A percentile compares a stretch with the other conserved stretches of the same genome.
Conservation (phyloP, 2,113 vertebrate genomes). For the Oreochromis tanganicae region DNA sequence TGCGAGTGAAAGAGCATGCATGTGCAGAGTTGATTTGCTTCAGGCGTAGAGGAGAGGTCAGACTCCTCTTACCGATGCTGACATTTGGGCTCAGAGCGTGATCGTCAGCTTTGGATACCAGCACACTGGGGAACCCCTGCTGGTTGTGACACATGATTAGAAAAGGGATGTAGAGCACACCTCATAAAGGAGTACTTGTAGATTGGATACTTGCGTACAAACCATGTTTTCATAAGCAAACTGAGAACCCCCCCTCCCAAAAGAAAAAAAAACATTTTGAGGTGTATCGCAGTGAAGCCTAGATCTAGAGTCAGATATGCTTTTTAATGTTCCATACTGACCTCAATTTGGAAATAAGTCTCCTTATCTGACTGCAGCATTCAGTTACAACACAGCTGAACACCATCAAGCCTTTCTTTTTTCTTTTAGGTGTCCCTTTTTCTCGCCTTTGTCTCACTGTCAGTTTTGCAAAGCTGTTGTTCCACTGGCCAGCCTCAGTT, state of each 20-base stretch:
- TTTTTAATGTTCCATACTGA: conserved; percentile 30
- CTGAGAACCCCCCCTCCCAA: not conserved
- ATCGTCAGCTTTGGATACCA: not conserved
- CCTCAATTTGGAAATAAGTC: conserved; percentile 12
- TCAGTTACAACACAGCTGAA: not conserved
- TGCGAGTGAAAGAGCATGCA: not conserved
- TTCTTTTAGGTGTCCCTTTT: not conserved
- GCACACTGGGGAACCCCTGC: conserved; percentile 33
- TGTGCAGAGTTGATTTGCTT: not conserved
- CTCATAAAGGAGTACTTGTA: not conserved
- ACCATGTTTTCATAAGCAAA: not conserved
- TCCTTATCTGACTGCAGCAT: not conserved
- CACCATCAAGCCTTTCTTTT: not conserved
- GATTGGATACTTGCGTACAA: not conserved
- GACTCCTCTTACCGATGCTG: not conserved
- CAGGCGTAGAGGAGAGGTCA: not conserved
- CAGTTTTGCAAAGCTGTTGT: not conserved
- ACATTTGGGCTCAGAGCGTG: not conserved
- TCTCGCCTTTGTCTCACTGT: not conserved
- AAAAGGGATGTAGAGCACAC: not conserved
- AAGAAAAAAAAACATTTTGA: not conserved
- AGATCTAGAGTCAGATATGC: not conserved
- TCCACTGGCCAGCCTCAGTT: not conserved
- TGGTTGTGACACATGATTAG: not conserved
- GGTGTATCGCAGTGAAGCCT: not conserved